phyloP scores from a whole-genome alignment of 1,140 invertebrate species.

The Brachionus manjavacas region DNA sequence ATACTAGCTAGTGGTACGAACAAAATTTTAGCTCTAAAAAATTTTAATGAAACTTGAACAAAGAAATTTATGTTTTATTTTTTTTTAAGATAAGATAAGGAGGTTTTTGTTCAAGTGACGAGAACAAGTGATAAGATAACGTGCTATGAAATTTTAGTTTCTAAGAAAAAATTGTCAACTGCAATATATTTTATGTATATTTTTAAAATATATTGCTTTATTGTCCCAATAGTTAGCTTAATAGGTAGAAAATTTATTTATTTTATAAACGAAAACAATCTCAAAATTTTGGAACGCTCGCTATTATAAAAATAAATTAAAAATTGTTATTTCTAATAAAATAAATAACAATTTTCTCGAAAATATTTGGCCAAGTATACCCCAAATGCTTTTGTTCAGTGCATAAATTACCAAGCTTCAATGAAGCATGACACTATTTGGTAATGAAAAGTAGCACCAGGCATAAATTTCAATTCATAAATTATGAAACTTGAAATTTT shows the following conservation, averaged over 20 bases:
- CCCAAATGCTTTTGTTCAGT: background rate
- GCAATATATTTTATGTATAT: background rate
- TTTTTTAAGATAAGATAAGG: background rate
- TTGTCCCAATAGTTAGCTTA: background rate
- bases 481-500: background rate
- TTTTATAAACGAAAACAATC: background rate
- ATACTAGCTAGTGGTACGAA: conserved; percentile 46
- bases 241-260: background rate
- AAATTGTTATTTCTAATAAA: background rate
- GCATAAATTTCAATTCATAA: background rate
- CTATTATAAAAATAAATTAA: background rate
- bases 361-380: background rate
- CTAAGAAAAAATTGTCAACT: conserved; percentile 16
- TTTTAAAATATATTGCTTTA: background rate
- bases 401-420: background rate
- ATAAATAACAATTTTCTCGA: background rate
- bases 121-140: conserved; percentile 17
- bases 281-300: background rate
- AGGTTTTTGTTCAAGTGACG: background rate
- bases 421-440: background rate
- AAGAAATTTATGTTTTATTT: conserved; percentile 18
- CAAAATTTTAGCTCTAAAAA: conserved; percentile 45
- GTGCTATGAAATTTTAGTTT: background rate
- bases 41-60: conserved; percentile 31
- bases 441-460: background rate